phyloP scores from a whole-genome alignment of 2,113 vertebrate genomes.

The Acrocephalus kingi region DNA sequence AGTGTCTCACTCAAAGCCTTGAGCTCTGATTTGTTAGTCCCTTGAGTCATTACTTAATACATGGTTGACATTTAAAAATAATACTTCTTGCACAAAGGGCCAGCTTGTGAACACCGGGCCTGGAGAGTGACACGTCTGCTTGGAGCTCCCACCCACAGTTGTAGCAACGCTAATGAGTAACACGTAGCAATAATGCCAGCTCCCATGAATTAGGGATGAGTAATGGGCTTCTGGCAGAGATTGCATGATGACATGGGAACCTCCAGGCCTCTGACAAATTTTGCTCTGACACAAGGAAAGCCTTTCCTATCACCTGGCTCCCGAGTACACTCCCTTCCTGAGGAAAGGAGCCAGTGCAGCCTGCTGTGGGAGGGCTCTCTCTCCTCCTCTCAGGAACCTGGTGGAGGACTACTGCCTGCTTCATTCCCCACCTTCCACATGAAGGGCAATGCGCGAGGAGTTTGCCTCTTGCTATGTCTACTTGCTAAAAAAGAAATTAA shows the following conservation, averaged over 20 bases:
- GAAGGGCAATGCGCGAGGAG: background rate
- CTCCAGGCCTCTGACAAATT: background rate
- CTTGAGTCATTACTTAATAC: constrained; percentile 23
- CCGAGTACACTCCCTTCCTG: background rate
- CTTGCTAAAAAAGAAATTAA: background rate
- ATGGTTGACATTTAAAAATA: constrained; percentile 38
- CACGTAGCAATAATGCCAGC: background rate
- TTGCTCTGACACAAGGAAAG: background rate
- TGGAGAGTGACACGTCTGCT: background rate
- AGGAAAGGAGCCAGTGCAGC: background rate
- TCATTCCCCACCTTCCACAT: background rate
- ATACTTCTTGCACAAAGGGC: background rate
- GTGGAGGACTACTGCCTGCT: fast-evolving
- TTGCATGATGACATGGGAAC: constrained; percentile 4
- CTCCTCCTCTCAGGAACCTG: background rate
- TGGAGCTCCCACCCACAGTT: constrained; percentile 5
- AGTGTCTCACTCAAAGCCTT: background rate
- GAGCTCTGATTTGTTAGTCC: background rate
- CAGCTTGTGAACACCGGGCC: background rate
- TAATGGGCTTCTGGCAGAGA: constrained; percentile 27
- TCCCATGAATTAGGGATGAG: constrained; percentile 16
- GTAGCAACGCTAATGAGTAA: background rate
- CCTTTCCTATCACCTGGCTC: background rate
- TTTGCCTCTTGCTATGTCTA: background rate
- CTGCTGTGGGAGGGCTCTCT: background rate